Base-by-base conservation (phyloP, 2,113 vertebrate genomes). In the Sterna hirundo region DNA sequence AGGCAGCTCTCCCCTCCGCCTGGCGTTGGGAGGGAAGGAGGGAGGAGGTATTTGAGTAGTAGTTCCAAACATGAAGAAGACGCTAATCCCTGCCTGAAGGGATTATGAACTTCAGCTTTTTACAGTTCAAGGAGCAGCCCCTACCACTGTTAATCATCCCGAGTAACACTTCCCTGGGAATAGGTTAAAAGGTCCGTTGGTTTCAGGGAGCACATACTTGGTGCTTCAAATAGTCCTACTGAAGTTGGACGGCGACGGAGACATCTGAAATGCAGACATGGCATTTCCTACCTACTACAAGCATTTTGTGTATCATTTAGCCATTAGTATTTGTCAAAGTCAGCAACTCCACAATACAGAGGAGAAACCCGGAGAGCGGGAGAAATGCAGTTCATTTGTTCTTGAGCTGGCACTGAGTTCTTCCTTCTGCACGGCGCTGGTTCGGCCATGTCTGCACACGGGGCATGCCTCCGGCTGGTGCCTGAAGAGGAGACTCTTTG, bases 11-110 rank as follows among this genome's bases (percentile, higher is more conserved):
- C 18, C 32, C 23, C 23, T 76, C 17, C 15, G 29, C 15, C 17
- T 1, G 0, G 30, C 1, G 0, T 6, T 0, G 0, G 44, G 60
- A 94, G 44, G 7, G 9, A 90, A 87, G 36, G 66, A 88, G 5
- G 30, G n/a, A 90, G 29, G 46, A 94, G 55, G 18, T 78, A 42
- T 70, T 83, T 1, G 3, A 81, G 55, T 44, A 49, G 57, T 58
- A 70, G 66, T 46, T 88, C 68, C 78, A 74, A 42, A 86, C 17
- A 30, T 27, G 18, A 94, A 68, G 18, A 94, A 68, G 38, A 61
- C 64, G 30, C 87, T 94, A 90, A 95, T 94, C 68, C 64, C 68
- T 75, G 76, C 57, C 76, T 83, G 46, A 77, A 83, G 58, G 36
- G 74, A 86, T 92, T 92, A 93, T 40, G 70, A 88, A 94, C 55